Evolutionary conservation across 1,140 invertebrate genomes (phyloP).

Genomic region (Aphidius ervi): DNA sequence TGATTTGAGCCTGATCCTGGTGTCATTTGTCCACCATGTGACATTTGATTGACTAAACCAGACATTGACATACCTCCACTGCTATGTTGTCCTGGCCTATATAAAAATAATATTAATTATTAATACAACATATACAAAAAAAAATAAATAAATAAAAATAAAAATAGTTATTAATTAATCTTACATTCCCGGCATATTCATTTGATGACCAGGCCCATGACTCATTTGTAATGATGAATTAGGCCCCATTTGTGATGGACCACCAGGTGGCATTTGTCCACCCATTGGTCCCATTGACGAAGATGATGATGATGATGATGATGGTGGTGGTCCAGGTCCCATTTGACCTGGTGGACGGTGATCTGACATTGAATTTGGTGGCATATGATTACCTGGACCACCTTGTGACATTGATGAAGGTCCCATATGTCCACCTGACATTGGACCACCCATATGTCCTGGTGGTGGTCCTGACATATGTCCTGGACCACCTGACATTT

Average conservation of each 20-base stretch:
- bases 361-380: slow-evolving; percentile 23
- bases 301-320: neutral
- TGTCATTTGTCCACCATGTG: slow-evolving; percentile 20
- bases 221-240: slow-evolving; percentile 22
- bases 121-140: too few relatives aligned
- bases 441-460: slow-evolving; percentile 17
- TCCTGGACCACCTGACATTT: slow-evolving; percentile 27
- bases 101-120: neutral
- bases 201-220: slow-evolving; percentile 17
- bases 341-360: slow-evolving; percentile 26
- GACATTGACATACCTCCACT: slow-evolving; percentile 3
- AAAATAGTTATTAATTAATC: too few relatives aligned
- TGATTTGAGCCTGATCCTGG: slow-evolving; percentile 17
- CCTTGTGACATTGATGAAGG: slow-evolving; percentile 29
- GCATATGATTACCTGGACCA: slow-evolving; percentile 26
- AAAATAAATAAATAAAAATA: too few relatives aligned
- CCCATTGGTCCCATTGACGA: neutral
- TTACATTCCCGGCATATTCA: slow-evolving; percentile 30
- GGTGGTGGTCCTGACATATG: slow-evolving; percentile 31
- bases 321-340: neutral
- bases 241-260: slow-evolving; percentile 2
- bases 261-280: slow-evolving; percentile 5
- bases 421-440: slow-evolving; percentile 21
- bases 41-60: slow-evolving; percentile 30
- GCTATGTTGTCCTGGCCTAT: slow-evolving; percentile 19